Evolutionary conservation across 2,888 invertebrate species (phyloP).

Genomic region (Hedychridium roseum): DNA sequence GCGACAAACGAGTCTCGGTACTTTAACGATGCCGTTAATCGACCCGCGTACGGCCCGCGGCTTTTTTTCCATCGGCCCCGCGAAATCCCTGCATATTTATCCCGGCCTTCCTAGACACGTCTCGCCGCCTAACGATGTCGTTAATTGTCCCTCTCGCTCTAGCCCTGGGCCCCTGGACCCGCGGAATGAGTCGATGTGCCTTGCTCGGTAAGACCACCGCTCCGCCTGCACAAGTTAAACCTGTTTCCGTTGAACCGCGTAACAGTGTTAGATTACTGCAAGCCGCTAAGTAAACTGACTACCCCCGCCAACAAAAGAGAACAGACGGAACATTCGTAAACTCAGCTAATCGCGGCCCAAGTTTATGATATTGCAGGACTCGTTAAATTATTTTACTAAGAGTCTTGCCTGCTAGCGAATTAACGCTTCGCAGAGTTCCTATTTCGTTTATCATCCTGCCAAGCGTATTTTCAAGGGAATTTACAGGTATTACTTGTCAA

Average conservation of each 20-base stretch:
- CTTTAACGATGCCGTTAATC: conserved; percentile 34
- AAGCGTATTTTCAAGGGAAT: too few relatives aligned
- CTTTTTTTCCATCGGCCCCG: conserved; percentile 6
- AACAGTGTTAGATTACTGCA: conserved; percentile 25
- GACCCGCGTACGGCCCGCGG: conserved; percentile 13
- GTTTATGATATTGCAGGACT: too few relatives aligned
- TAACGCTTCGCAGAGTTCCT: too few relatives aligned
- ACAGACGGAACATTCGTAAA: too few relatives aligned
- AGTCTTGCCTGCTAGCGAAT: too few relatives aligned
- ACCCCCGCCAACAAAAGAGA: too few relatives aligned
- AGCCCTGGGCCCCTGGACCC: not conserved
- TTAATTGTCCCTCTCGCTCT: conserved; percentile 25
- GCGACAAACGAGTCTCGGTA: not conserved
- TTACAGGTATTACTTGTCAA: too few relatives aligned
- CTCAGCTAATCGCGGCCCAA: too few relatives aligned
- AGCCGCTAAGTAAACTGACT: too few relatives aligned
- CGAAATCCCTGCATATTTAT: conserved; percentile 18
- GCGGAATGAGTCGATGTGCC: conserved; percentile 3
- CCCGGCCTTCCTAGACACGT: conserved; percentile 13
- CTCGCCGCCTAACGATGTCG: conserved; percentile 23
- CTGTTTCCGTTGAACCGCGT: conserved; percentile 15
- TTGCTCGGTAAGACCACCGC: not conserved
- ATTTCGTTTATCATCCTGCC: too few relatives aligned
- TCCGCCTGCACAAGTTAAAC: conserved; percentile 23
- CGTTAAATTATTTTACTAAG: too few relatives aligned